A percentile compares a stretch with the other conserved stretches of the same genome.
Evolutionary conservation across 2,113 vertebrate species (phyloP).

Genomic region (Clupea harengus): DNA sequence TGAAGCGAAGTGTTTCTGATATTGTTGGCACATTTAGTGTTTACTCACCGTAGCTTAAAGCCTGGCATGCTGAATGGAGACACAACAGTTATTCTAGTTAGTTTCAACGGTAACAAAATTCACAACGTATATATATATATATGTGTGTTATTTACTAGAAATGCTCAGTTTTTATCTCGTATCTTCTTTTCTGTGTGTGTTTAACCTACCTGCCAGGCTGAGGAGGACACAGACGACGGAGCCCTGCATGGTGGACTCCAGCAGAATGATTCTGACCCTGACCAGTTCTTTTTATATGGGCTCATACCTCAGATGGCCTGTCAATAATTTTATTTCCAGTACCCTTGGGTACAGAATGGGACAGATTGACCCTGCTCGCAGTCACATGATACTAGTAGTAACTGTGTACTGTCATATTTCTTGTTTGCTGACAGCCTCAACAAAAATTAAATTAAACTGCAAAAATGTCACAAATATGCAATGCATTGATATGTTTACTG

Average conservation of each 20-base stretch:
- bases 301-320: neutral
- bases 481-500: neutral
- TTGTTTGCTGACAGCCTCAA: neutral
- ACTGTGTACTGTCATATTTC: neutral
- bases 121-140: neutral
- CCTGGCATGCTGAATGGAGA: slow-evolving; percentile 61
- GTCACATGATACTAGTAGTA: neutral
- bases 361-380: slow-evolving; percentile 23
- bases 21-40: neutral
- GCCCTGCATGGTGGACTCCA: slow-evolving; percentile 57
- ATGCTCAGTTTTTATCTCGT: neutral
- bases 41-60: slow-evolving; percentile 67
- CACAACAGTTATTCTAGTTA: neutral
- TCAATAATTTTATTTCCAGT: neutral
- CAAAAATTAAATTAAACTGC: neutral
- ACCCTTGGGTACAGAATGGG: neutral
- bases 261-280: neutral
- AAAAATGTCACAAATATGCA: neutral
- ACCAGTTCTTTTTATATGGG: slow-evolving; percentile 52
- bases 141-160: neutral
- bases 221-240: slow-evolving; percentile 65
- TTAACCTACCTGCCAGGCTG: slow-evolving; percentile 62
- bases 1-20: neutral
- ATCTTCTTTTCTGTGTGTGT: neutral
- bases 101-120: neutral